Conservation (phyloP, 1,140 invertebrate genomes). For the Oedothorax gibbosus region DNA sequence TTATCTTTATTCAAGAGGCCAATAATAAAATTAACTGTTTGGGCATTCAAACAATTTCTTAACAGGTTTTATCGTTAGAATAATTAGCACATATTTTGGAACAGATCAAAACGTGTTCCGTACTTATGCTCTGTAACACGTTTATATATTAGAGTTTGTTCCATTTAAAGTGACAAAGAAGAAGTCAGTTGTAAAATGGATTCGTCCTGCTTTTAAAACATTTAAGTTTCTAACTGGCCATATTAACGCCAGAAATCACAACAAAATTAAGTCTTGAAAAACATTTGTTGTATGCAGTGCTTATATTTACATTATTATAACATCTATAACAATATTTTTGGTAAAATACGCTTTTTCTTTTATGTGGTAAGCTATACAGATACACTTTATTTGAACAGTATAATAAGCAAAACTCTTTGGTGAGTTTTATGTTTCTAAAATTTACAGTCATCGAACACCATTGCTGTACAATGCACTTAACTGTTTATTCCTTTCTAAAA, state of each 20-base stretch:
- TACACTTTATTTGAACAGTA: slow-evolving; percentile 30
- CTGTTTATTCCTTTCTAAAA: not conserved
- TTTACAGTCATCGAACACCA: slow-evolving; percentile 44
- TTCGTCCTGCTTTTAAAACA: not conserved
- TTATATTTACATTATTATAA: slow-evolving; percentile 56
- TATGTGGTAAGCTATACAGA: slow-evolving; percentile 44
- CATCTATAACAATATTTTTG: slow-evolving; percentile 56
- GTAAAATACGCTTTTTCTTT: slow-evolving; percentile 56
- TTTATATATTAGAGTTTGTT: not conserved
- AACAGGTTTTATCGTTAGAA: no score
- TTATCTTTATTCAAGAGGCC: no score
- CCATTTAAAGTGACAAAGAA: not conserved
- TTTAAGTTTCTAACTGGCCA: not conserved
- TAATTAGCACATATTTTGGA: no score
- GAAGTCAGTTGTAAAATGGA: not conserved
- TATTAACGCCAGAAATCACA: slow-evolving; percentile 32
- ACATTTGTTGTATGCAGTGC: slow-evolving; percentile 39
- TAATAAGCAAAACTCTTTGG: slow-evolving; percentile 34
- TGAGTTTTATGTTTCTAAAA: slow-evolving; percentile 39
- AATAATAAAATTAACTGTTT: no score
- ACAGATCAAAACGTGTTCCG: not conserved
- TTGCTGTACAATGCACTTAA: slow-evolving; percentile 41
- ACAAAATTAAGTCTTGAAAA: slow-evolving; percentile 55
- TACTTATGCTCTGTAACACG: not conserved
- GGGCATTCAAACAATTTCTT: no score